Percentiles rank a stretch among this genome's conserved stretches.
Evolutionary conservation across 2,113 vertebrate genomes (phyloP).

Genomic region (Sceloporus undulatus): DNA sequence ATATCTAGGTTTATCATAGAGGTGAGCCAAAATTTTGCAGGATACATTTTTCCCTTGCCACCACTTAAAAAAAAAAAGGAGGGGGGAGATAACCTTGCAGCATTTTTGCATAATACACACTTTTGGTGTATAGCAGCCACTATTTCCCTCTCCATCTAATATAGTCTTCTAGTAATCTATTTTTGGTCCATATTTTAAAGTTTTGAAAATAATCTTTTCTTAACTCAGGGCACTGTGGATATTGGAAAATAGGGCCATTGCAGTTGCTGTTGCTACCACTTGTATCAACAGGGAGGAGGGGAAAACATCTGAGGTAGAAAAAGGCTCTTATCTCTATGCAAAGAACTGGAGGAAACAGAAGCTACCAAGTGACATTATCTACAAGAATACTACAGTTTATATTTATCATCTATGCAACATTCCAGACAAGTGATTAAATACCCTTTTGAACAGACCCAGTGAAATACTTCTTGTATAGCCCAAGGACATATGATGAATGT

Average conservation of each 20-base stretch:
- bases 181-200: too few relatives aligned
- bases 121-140: background rate
- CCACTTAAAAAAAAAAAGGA: too few relatives aligned
- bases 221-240: background rate
- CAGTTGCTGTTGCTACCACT: background rate
- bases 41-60: background rate
- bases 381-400: slow-evolving; percentile 47
- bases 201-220: background rate
- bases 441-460: slow-evolving; percentile 22
- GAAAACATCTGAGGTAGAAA: too few relatives aligned
- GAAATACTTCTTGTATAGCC: slow-evolving; percentile 44
- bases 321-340: slow-evolving; percentile 34
- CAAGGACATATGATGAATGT: slow-evolving; percentile 51
- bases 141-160: background rate
- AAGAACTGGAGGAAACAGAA: slow-evolving; percentile 47
- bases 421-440: slow-evolving; percentile 66
- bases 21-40: background rate
- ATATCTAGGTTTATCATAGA: background rate
- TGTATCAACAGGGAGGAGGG: background rate
- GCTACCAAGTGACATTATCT: slow-evolving; percentile 37
- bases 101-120: background rate
- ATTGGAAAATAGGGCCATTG: background rate
- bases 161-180: background rate
- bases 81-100: too few relatives aligned
- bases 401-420: slow-evolving; percentile 54